Base-by-base conservation (phyloP, 2,888 invertebrate genomes). In the Lutraria lutraria region DNA sequence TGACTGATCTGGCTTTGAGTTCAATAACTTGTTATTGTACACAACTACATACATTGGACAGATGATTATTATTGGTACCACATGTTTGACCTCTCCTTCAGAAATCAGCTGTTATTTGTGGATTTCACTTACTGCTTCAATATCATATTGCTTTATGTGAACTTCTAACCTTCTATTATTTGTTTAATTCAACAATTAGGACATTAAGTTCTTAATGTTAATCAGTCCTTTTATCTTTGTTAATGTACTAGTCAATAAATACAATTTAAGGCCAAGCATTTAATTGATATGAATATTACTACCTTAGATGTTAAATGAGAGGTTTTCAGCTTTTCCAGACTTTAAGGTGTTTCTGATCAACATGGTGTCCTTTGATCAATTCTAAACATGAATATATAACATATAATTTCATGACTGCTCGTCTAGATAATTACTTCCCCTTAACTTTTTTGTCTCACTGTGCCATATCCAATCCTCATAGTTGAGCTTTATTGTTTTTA, bases 21-120 rank as follows among this genome's bases (percentile, higher is more conserved):
- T 68, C 63, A 68, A n/a, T 68, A n/a, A 68, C 63, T 68, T 68
- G 63, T 68, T 68, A 68, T 68, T 68, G 25, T 68, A 68, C 25
- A 68, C 63, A 68, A 60, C 25, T 68, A 12, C 63, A 68, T 68
- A 3, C n/a, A 63, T n/a, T n/a, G n/a, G n/a, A n/a, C 25, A 25
- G 63, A n/a, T 68, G 63, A 68, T 68, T 25, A n/a, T 10, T 68
- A 68, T 68, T 68, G 63, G 6, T 68, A 68, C 63, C 63, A 68
- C n/a, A 68, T 68, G 63, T 68, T 25, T 68, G 60, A n/a, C 25
- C 25, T 68, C n/a, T 25, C 25, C 3, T 21, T n/a, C 12, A 21
- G n/a, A 25, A n/a, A 68, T 68, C 63, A 68, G 63, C n/a, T 68
- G 63, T 12, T 68, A 16, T 56, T 4, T 19, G 2, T 56, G 19